Evolutionary conservation across 2,113 vertebrate species (phyloP).

Genomic region (Taxidea taxus): DNA sequence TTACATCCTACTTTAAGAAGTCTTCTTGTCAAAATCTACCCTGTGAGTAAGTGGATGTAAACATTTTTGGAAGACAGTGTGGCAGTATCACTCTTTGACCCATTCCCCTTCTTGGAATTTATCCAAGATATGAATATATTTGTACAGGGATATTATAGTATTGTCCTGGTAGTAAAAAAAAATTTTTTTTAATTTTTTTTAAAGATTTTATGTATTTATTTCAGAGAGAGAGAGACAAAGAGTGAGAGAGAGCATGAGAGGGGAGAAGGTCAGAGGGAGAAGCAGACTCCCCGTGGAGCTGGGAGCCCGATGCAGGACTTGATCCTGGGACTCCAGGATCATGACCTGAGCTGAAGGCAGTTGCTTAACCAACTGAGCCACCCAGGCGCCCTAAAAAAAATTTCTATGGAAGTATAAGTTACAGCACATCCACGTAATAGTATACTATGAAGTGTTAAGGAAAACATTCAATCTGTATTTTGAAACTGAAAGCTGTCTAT

Average conservation of each 20-base stretch:
- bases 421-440: neutral
- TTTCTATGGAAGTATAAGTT: neutral
- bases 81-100: neutral
- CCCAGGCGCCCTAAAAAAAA: too few species aligned
- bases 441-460: neutral
- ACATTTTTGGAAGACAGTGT: neutral
- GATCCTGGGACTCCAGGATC: too few species aligned
- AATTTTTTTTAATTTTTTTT: too few species aligned
- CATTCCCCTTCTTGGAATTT: conserved; percentile 6
- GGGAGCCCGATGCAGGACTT: too few species aligned
- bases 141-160: neutral
- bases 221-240: too few species aligned
- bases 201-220: too few species aligned
- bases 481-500: conserved; percentile 10
- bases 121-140: neutral
- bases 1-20: neutral
- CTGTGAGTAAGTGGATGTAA: neutral
- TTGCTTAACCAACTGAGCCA: too few species aligned
- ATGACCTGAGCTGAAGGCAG: too few species aligned
- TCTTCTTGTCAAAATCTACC: neutral
- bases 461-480: neutral
- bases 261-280: too few species aligned
- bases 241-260: too few species aligned
- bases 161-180: neutral
- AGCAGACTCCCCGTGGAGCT: too few species aligned